Evolutionary conservation across 2,113 vertebrate genomes (phyloP), one percentile per base, ranked within the genome.

Genomic region (Pyxicephalus adspersus): DNA sequence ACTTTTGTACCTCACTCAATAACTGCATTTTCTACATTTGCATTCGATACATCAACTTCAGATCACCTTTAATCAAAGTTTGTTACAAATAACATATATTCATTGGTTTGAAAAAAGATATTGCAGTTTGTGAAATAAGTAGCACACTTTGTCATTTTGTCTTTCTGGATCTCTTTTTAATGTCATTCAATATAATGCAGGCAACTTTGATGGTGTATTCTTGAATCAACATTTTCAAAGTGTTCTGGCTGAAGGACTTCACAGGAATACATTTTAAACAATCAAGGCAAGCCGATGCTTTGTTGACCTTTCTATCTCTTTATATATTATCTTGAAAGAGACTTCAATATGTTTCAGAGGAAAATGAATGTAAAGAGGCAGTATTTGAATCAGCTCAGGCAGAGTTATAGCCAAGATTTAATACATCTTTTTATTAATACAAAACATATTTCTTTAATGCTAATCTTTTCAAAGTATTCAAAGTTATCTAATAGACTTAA

Each of bases 321-420:
- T 81, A 73, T 77, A 86, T 79, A 84, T 87, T 76, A 86, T 64
- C 80, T 83, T 76, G 79, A 19, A 82, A 76, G 58, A 84, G 52
- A 77, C 84, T 83, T 34, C 28, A 68, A 55, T 76, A 82, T 75
- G 71, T 67, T 64, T 50, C n/a, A 66, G 50, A 23, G 63, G 50
- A 51, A 71, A 76, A 70, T 70, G 72, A 83, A 80, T 66, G 38
- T 26, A 2, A 72, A 68, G 81, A 18, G 57, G 16, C 0, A 0
- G 64, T 58, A 45, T 23, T 0, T 84, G 84, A 50, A 38, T 34
- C 75, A 85, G 85, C 38, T 77, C 64, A 84, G 80, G 70, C 7
- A n/a, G 31, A 16, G 8, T 83, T 26, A 87, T 85, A 71, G 22
- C 75, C 75, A 65, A 22, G 29, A 74, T 74, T 76, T 54, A 55